phyloP scores from a whole-genome alignment of 2,113 vertebrate species.

The Terrapene triunguis region DNA sequence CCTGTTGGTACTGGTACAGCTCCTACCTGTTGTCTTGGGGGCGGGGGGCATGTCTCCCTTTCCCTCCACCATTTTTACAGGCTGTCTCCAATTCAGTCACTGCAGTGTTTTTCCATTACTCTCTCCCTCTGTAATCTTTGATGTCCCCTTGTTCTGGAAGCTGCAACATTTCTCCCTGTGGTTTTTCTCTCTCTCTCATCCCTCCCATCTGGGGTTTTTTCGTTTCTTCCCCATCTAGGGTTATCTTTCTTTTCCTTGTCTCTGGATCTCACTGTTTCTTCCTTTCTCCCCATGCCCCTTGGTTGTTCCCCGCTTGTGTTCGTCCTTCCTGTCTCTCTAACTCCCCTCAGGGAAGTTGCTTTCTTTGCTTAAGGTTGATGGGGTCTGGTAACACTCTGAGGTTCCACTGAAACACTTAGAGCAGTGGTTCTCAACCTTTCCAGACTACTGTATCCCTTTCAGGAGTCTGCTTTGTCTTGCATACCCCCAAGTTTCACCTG shows the following conservation, averaged over 20 bases:
- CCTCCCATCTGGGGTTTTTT: not conserved
- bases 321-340: not conserved
- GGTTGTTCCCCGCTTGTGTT: not conserved
- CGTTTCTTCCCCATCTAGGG: not conserved
- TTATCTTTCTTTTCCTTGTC: not conserved
- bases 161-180: not conserved
- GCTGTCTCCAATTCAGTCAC: not conserved
- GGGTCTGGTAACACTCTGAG: not conserved
- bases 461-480: no score
- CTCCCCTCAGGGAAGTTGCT: not conserved
- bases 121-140: not conserved
- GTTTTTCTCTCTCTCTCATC: not conserved
- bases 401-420: not conserved
- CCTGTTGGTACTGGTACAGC: slow-evolving; percentile 57
- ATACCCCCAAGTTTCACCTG: no score
- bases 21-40: not conserved
- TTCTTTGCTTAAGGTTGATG: not conserved
- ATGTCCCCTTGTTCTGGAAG: not conserved
- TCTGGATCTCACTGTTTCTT: not conserved
- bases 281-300: not conserved
- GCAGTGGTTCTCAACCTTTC: not conserved
- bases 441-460: no score
- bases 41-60: not conserved
- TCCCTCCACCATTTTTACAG: not conserved
- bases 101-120: not conserved